phyloP scores from a whole-genome alignment of 2,888 invertebrate genomes.

The Eristalis arbustorum region DNA sequence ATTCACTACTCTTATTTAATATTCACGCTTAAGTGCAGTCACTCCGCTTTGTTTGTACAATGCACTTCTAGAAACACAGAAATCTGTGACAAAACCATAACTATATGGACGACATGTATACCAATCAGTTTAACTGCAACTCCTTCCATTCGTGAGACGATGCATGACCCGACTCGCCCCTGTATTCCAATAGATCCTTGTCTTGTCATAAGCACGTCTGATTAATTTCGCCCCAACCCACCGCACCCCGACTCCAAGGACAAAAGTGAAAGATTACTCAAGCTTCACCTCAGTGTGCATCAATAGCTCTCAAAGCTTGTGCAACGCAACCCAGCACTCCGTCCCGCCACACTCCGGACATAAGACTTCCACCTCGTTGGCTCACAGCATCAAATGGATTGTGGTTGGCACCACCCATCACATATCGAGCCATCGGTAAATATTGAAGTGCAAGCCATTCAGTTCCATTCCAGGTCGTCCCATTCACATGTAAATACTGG shows the following conservation, averaged over 20 bases:
- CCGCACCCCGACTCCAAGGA: background rate
- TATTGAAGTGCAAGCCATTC: background rate
- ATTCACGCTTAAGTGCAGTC: too few relatives aligned
- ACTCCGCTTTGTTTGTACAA: too few relatives aligned
- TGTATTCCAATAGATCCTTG: too few relatives aligned
- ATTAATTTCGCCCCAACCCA: background rate
- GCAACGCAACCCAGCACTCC: background rate
- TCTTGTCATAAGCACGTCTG: too few relatives aligned
- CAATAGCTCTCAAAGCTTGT: background rate
- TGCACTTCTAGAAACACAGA: too few relatives aligned
- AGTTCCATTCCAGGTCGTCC: background rate
- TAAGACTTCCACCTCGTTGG: background rate
- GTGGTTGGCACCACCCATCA: background rate
- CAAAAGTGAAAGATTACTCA: background rate
- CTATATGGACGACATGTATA: too few relatives aligned
- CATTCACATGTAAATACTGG: slow-evolving; percentile 12
- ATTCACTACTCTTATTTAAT: too few relatives aligned
- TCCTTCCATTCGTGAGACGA: too few relatives aligned
- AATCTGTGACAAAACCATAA: too few relatives aligned
- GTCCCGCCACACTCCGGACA: background rate
- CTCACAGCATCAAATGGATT: background rate
- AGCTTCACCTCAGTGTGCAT: background rate
- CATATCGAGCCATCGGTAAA: background rate
- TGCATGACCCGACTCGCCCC: too few relatives aligned
- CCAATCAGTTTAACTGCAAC: too few relatives aligned